phyloP scores from a whole-genome alignment of 2,888 invertebrate species.

The Lasius fuliginosus region DNA sequence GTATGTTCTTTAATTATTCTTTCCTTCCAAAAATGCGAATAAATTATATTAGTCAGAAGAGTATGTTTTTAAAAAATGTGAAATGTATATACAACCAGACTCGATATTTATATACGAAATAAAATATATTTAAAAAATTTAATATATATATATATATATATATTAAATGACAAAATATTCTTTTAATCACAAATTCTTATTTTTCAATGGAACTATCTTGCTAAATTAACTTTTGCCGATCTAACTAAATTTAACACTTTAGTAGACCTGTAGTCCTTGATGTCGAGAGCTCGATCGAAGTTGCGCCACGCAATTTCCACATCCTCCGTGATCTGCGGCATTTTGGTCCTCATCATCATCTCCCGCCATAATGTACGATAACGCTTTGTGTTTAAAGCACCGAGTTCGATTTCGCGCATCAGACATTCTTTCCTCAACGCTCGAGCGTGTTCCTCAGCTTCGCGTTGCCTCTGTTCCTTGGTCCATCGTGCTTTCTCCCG shows the following conservation, averaged over 20 bases:
- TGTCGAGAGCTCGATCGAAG: constrained; percentile 86
- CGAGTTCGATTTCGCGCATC: constrained; percentile 84
- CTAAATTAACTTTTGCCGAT: neutral
- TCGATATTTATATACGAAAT: neutral
- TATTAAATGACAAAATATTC: neutral
- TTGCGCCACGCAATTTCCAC: constrained; percentile 85
- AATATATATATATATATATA: neutral
- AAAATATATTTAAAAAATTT: too few relatives aligned
- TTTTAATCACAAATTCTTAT: neutral
- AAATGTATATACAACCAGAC: neutral
- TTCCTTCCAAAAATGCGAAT: neutral
- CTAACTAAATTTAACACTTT: neutral
- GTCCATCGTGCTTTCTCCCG: constrained; percentile 18
- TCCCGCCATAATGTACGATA: constrained; percentile 85
- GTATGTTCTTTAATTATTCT: neutral
- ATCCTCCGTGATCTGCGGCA: constrained; percentile 85
- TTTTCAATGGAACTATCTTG: neutral
- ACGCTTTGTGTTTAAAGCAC: constrained; percentile 80
- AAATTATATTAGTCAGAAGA: neutral
- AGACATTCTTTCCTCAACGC: constrained; percentile 82
- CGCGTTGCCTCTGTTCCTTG: constrained; percentile 71
- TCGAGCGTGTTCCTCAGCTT: constrained; percentile 75
- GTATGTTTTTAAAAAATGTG: neutral
- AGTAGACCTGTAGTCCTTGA: constrained; percentile 85
- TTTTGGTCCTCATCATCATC: constrained; percentile 83